Base-by-base conservation (phyloP, 2,888 invertebrate species). In the Oligia fasciuncula region DNA sequence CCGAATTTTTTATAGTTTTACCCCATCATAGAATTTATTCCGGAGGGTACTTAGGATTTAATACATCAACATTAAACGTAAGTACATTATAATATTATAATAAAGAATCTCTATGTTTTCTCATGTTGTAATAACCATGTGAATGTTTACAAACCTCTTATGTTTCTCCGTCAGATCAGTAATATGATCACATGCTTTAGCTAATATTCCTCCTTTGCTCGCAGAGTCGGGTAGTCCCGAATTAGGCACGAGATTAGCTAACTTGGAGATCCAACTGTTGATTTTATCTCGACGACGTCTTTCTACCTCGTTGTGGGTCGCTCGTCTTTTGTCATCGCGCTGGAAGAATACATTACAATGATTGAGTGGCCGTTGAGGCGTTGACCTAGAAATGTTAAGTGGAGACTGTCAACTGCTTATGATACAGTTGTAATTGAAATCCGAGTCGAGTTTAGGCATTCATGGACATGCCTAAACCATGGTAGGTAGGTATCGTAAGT, bases 291-390 rank as follows among this genome's bases (percentile, higher is more conserved):
- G 97, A 69, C 99, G 97, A 85, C 99, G 97, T 89, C 99, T 97
- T 94, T 99, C 99, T 3, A 99, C 99, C 97, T 99, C 99, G 93
- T 99, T 99, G 94, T 99, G 99, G 40, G 99, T 99, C 5, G 99
- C 99, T 93, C 99, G 97, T 87, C 99, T 97, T 92, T 98, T 98
- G 91, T 99, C 99, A 91, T 99, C 99, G 81, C 99, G 97, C 98
- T 98, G 92, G 2, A 84, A 80, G 93, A 95, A 81, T n/a, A 71
- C 17, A 73, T 49, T 60, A 49, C 17, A 70, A 62, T 66, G 54
- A 54, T 75, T 85, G 40, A 81, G 57, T n/a, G 40, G 35, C 1
- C 0, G 4, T 57, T 74, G 73, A 79, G 35, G 0, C 0, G 2
- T 57, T 74, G 73, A 79, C 60, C 13, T 54, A 84, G 46, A 77